Evolutionary conservation across 2,888 invertebrate genomes (phyloP), one percentile per base, ranked within the genome.

Genomic region (Lingula anatina): DNA sequence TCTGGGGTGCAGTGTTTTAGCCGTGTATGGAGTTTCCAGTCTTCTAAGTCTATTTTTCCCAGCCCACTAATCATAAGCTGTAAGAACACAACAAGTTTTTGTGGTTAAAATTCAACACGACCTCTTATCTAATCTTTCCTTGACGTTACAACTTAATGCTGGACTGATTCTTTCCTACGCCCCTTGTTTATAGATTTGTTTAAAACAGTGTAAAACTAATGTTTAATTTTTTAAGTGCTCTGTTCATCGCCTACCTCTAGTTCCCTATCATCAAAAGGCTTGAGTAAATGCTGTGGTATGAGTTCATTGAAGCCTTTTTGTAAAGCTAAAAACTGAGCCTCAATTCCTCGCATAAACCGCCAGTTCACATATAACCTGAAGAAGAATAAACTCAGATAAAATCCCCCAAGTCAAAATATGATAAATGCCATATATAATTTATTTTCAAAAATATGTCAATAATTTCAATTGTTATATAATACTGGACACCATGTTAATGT

Each of bases 201-300:
- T n/a, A n/a, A n/a, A n/a, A n/a, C n/a, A n/a, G n/a, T n/a, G n/a
- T n/a, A n/a, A n/a, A n/a, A n/a, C n/a, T n/a, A n/a, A n/a, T n/a
- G n/a, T n/a, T n/a, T n/a, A n/a, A n/a, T n/a, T n/a, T n/a, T 93
- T 94, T 1, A 96, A 95, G 79, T 95, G 96, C 47, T 96, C 82
- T 54, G 90, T 89, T 42, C 84, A 60, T 55, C 12, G 49, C 57
- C 54, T 58, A 78, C 78, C 71, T 79, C 95, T 59, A 96, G 79
- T 79, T 96, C 96, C 48, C 91, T 83, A 71, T 96, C 93, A 65
- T 95, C 92, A 70, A 96, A 90, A 3, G 90, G 88, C 54, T 90
- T 82, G 55, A 96, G 80, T 57, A 94, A 80, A 65, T 88, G 86
- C 48, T 88, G 85, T 20, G 95, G 93, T 62, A 96, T 87, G 49